phyloP scores from a whole-genome alignment of 2,797 vertebrate species.

The Cyclura pinguis region DNA sequence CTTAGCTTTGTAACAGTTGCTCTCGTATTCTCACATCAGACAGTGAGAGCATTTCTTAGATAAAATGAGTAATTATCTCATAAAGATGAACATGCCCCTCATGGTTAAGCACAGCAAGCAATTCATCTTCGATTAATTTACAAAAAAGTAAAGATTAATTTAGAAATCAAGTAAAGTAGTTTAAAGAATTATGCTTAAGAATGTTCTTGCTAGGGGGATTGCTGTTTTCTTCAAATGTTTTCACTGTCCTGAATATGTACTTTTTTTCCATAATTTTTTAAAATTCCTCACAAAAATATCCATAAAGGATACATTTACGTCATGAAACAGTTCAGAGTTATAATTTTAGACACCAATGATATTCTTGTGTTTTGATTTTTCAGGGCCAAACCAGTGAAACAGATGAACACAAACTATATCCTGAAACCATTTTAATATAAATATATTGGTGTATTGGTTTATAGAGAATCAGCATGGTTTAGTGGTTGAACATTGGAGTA shows the following conservation, averaged over 20 bases:
- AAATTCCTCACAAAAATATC: background rate
- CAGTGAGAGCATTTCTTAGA: background rate
- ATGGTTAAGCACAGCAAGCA: background rate
- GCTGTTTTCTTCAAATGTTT: background rate
- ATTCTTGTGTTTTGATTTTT: background rate
- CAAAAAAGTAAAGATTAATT: background rate
- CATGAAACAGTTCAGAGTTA: background rate
- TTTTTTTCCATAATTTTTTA: background rate
- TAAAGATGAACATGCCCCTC: background rate
- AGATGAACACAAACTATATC: background rate
- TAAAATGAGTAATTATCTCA: background rate
- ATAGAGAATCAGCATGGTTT: too few relatives aligned
- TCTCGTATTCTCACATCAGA: background rate
- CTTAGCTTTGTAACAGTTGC: constrained; percentile 13
- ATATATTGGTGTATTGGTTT: background rate
- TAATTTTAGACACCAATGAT: background rate
- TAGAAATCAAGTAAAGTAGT: background rate
- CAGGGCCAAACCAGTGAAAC: background rate
- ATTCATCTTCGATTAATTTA: background rate
- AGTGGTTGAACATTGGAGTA: too few relatives aligned
- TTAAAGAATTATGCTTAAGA: background rate
- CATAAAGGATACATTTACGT: background rate
- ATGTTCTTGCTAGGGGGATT: background rate
- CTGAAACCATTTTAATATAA: background rate
- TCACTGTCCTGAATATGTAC: too few relatives aligned